These are phyloP conservation scores for Chloroclysta siterata DNA, from an alignment of 2,888 invertebrate species.

Conservation along the genomic window DNA sequence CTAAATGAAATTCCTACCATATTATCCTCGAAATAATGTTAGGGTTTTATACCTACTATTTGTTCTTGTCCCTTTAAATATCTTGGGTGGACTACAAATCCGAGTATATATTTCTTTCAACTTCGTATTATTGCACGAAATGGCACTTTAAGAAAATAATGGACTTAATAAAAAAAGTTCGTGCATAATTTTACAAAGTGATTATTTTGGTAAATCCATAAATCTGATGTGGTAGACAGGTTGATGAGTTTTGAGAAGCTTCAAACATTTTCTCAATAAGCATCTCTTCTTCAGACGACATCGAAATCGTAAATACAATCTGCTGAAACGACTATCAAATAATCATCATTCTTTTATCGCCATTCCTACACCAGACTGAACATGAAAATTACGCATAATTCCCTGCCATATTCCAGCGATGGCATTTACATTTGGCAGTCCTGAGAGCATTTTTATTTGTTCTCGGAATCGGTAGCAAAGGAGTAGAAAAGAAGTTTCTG, in stretches of 20 bases:
- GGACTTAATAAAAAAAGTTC: no score
- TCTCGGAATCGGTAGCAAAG: constrained; percentile 22
- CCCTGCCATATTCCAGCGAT: constrained; percentile 41
- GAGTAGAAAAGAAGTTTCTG: no score
- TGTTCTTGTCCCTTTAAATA: no score
- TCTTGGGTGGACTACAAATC: no score
- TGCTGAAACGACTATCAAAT: constrained; percentile 28
- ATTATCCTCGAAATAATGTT: constrained; percentile 19
- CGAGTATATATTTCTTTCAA: no score
- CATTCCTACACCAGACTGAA: constrained; percentile 30
- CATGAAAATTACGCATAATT: constrained; percentile 50
- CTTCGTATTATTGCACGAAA: no score
- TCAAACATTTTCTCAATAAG: background rate
- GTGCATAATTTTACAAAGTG: no score
- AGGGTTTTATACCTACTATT: background rate
- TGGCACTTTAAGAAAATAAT: no score
- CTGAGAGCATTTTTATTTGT: constrained; percentile 57
- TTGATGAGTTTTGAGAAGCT: background rate
- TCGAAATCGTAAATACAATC: constrained; percentile 26
- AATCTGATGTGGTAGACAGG: background rate
- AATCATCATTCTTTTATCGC: constrained; percentile 37
- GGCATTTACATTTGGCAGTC: constrained; percentile 58
- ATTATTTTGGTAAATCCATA: no score
- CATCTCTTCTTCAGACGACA: constrained; percentile 7
- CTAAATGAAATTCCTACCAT: constrained; percentile 34